These are phyloP conservation scores for Mesembrinibis cayennensis DNA, from an alignment of 2,113 vertebrate species.

Conservation along the genomic window DNA sequence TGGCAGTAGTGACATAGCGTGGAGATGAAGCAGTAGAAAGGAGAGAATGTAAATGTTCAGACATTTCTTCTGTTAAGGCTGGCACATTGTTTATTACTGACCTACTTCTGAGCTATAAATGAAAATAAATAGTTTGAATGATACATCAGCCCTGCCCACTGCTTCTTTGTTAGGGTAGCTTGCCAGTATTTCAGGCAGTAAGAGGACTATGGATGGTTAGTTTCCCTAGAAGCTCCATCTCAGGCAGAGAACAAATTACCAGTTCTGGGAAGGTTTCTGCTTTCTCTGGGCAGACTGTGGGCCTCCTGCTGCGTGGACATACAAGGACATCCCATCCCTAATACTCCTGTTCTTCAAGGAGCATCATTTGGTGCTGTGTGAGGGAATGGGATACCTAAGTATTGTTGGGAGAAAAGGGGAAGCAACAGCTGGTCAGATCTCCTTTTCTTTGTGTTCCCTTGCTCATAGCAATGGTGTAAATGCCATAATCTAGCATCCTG, in stretches of 20 bases:
- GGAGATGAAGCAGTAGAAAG: not conserved
- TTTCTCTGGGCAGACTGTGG: not conserved
- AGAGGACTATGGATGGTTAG: not conserved
- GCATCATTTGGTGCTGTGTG: rapidly evolving
- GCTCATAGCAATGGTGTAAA: not conserved
- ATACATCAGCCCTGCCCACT: not conserved
- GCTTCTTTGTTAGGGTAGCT: not conserved
- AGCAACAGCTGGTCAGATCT: not conserved
- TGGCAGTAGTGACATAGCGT: not conserved
- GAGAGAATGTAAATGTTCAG: not conserved
- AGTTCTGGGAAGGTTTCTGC: not conserved
- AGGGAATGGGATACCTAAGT: rapidly evolving
- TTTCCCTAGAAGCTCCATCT: not conserved
- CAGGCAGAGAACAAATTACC: not conserved
- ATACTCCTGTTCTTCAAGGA: not conserved
- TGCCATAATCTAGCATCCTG: not conserved
- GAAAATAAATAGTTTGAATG: not conserved
- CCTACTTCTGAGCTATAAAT: not conserved
- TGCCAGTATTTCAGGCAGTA: not conserved
- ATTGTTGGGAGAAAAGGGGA: not conserved
- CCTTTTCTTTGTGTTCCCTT: not conserved
- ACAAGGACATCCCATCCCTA: not conserved
- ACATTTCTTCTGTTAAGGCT: not conserved
- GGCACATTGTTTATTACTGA: not conserved
- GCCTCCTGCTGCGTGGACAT: not conserved